Percentiles rank a stretch among this genome's conserved stretches.
Evolutionary conservation across 1,140 invertebrate genomes (phyloP).

Genomic region (Onthophagus taurus): DNA sequence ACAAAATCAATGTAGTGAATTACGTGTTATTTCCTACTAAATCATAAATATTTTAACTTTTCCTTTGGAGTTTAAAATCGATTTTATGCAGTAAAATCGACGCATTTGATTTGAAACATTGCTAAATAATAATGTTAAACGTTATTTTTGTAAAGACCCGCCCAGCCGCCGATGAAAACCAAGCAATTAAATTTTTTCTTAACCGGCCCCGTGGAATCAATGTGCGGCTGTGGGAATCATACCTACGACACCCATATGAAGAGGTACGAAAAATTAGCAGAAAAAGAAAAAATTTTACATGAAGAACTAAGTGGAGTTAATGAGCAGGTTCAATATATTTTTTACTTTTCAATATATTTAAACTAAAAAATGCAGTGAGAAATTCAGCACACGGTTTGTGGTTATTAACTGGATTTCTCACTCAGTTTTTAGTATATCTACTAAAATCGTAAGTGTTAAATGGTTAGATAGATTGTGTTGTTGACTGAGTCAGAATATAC

Average conservation of each 20-base stretch:
- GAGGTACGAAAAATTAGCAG: constrained; percentile 46
- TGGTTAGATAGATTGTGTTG: too few species aligned
- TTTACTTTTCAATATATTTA: too few species aligned
- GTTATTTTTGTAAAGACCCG: constrained; percentile 43
- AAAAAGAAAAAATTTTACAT: constrained; percentile 45
- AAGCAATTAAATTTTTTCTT: constrained; percentile 35
- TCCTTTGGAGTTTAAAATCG: background rate
- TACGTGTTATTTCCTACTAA: background rate
- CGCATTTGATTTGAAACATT: constrained; percentile 25
- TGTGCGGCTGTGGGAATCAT: constrained; percentile 46
- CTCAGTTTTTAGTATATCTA: too few species aligned
- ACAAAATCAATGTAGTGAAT: background rate
- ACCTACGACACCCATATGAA: constrained; percentile 43
- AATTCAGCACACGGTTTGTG: background rate
- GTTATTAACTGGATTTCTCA: too few species aligned
- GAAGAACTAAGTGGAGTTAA: constrained; percentile 43
- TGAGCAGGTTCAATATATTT: constrained; percentile 32
- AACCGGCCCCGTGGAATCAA: constrained; percentile 39
- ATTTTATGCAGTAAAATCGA: constrained; percentile 1
- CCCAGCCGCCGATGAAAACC: constrained; percentile 40
- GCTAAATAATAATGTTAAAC: constrained; percentile 18
- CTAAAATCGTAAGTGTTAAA: too few species aligned
- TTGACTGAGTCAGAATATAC: too few species aligned
- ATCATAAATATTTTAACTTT: background rate
- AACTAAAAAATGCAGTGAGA: constrained; percentile 1